Conservation (phyloP, 2,888 invertebrate species). For the Machimus rusticus region DNA sequence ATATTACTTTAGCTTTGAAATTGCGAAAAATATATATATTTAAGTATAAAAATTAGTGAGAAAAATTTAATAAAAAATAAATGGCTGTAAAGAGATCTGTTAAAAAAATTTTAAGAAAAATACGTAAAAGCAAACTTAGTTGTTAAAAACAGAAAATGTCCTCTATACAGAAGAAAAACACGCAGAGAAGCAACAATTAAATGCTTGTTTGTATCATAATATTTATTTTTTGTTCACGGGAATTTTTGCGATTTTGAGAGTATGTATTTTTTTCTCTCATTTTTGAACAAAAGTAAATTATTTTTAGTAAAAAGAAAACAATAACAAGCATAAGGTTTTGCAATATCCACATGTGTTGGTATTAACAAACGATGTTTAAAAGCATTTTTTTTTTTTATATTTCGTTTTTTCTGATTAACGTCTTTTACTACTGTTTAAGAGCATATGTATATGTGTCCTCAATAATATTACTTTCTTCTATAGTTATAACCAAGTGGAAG, state of each 20-base stretch:
- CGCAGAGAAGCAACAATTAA: neutral
- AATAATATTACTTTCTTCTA: constrained; percentile 2
- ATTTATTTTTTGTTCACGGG: neutral
- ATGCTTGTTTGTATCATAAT: neutral
- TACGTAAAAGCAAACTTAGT: neutral
- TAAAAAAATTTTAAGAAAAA: neutral
- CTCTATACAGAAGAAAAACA: neutral
- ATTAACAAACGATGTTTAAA: constrained; percentile 43
- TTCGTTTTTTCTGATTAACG: neutral
- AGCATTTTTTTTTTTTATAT: neutral
- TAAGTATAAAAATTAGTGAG: neutral
- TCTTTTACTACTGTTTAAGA: constrained; percentile 12
- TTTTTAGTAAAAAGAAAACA: neutral
- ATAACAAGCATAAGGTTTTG: constrained; percentile 5
- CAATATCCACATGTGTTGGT: constrained; percentile 34
- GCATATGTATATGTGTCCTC: neutral
- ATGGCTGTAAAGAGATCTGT: neutral
- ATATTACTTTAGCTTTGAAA: neutral
- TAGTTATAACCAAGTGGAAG: neutral
- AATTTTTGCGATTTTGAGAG: neutral
- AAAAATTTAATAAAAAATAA: neutral
- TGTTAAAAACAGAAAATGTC: neutral
- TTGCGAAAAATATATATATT: neutral
- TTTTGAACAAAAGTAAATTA: neutral
- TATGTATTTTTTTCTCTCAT: neutral